Percentiles rank a stretch among this genome's conserved stretches.
These are phyloP conservation scores for Eupithecia tripunctaria DNA, from an alignment of 2,888 invertebrate species.

Conservation along the genomic window DNA sequence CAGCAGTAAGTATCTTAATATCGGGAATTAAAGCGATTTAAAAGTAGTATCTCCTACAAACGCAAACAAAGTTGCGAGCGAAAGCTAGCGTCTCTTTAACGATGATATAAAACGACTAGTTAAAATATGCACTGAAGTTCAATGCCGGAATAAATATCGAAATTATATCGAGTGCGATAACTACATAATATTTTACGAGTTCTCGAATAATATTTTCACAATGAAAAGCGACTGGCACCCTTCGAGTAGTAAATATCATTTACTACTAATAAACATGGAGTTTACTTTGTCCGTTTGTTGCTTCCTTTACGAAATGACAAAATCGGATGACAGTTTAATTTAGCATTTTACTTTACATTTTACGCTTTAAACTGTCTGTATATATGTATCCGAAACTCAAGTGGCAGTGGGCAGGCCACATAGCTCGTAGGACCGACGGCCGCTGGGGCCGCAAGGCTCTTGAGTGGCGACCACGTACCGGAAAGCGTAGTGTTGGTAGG, in stretches of 20 bases:
- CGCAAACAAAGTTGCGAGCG: background rate
- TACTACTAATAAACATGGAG: background rate
- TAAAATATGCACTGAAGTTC: slow-evolving; percentile 10
- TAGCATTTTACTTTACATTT: too few species aligned
- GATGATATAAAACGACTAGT: slow-evolving; percentile 2
- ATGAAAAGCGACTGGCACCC: slow-evolving; percentile 5
- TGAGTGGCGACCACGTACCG: too few species aligned
- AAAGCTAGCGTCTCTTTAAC: background rate
- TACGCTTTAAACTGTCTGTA: too few species aligned
- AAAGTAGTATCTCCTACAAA: background rate
- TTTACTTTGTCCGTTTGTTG: background rate
- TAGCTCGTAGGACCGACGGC: too few species aligned
- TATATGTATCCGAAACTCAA: too few species aligned
- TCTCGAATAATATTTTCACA: slow-evolving; percentile 13
- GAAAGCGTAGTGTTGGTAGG: too few species aligned
- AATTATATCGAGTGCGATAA: slow-evolving; percentile 13
- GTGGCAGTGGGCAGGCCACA: too few species aligned
- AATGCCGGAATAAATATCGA: slow-evolving; percentile 1
- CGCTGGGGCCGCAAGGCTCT: too few species aligned
- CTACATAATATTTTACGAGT: slow-evolving; percentile 20
- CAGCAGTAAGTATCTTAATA: too few species aligned
- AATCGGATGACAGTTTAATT: too few species aligned
- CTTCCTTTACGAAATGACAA: too few species aligned
- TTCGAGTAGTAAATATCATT: background rate
- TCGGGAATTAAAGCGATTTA: too few species aligned